Evolutionary conservation across 2,888 invertebrate genomes (phyloP), one percentile per base, ranked within the genome.

Genomic region (Bombylius major): DNA sequence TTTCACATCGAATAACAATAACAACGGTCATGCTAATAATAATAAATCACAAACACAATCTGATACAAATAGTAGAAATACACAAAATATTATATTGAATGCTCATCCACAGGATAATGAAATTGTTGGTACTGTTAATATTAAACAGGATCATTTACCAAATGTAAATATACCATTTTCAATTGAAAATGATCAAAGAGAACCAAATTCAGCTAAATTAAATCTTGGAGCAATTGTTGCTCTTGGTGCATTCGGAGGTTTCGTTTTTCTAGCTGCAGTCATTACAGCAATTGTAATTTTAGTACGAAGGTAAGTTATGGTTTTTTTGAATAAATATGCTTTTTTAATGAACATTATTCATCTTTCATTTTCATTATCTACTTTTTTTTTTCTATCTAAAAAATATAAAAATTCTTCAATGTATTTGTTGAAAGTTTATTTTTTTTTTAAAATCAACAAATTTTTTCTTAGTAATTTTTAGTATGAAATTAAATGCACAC

Each of bases 211-310:
- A 33, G 87, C 89, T 3, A 83, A 86, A 62, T 76, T 92, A 32
- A 91, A 90, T 72, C 76, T 90, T 56, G 90, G 90, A 54, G 90
- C 91, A 7, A 87, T 93, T 62, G 90, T 93, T 57, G 91, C 92
- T 1, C 76, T 94, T 14, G 91, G 89, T 4, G 89, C 90, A 9
- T 92, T 93, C 69, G 93, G 91, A n/a, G 90, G 87, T 9, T 86
- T 94, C 65, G 89, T 93, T 8, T 89, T 94, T 70, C 78, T 94
- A 51, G 87, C 92, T 11, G 92, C 91, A 34, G 86, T 93, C 60
- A 86, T 92, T 62, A 91, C 92, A 4, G 90, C 92, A 6, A 85
- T 92, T 61, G 87, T 94, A 58, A 88, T 93, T 58, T 78, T 94
- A 62, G 85, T 93, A 54, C 79, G 88, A 76, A 91, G 92, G 94